Evolutionary conservation across 2,888 invertebrate species (phyloP).

Genomic region (Oscheius sp.): DNA sequence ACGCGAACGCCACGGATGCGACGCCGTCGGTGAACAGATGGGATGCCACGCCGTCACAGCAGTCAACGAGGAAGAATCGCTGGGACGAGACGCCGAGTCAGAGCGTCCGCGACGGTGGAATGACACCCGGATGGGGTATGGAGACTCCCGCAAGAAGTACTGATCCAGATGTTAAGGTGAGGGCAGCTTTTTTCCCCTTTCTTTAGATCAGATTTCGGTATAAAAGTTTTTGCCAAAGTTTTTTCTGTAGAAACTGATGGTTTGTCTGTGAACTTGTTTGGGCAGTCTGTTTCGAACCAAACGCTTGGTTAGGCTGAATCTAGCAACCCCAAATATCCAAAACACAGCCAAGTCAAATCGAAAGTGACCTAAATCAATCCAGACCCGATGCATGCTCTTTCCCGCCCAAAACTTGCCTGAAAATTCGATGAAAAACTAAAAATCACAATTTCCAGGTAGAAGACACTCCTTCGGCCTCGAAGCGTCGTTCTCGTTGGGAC

Average conservation of each 20-base stretch:
- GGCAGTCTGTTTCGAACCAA: too few relatives aligned
- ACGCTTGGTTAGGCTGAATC: too few relatives aligned
- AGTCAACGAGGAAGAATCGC: conserved; percentile 85
- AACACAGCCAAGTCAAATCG: too few relatives aligned
- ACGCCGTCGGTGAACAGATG: conserved; percentile 85
- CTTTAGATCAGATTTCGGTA: neutral
- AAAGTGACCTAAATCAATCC: neutral
- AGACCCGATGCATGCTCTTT: neutral
- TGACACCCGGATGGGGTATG: conserved; percentile 87
- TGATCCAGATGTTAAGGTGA: conserved; percentile 50
- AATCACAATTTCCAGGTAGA: conserved; percentile 74
- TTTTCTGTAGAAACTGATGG: too few relatives aligned
- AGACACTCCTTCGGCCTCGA: conserved; percentile 93
- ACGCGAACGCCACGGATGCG: conserved; percentile 74
- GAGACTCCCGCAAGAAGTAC: conserved; percentile 88
- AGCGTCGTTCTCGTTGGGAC: conserved; percentile 96
- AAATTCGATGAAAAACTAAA: neutral
- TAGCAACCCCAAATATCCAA: too few relatives aligned
- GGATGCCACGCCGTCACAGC: conserved; percentile 86
- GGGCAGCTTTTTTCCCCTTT: neutral
- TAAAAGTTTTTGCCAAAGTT: too few relatives aligned
- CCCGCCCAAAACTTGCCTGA: neutral
- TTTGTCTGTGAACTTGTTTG: neutral
- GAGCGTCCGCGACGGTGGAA: conserved; percentile 79
- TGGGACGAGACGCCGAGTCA: conserved; percentile 99